Base-by-base conservation (phyloP, 1,140 invertebrate species). In the Diorhabda sublineata region DNA sequence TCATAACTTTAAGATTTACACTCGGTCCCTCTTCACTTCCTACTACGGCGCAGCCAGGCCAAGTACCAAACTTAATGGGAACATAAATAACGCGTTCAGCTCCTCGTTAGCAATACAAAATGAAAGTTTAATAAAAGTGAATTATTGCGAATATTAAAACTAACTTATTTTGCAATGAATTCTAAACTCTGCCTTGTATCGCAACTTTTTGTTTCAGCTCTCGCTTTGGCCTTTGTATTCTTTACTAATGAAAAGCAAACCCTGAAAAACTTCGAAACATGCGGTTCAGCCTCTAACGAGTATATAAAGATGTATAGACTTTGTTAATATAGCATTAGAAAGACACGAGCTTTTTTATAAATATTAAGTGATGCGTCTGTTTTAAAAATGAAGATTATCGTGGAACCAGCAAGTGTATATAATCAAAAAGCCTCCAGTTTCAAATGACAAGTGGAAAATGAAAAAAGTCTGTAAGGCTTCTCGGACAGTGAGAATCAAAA, bases 91-190 rank as follows among this genome's bases (percentile, higher is more conserved):
- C n/a, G n/a, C 47, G 47, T 52, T 52, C 47, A 52, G 47, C 47
- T 52, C 47, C 47, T 52, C 47, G 47, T 52, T 52, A 52, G 47
- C 47, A 52, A 52, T 52, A 52, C 47, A 52, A 52, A 52, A 52
- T 52, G 47, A 52, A 52, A 52, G 47, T 52, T 52, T 52, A 52
- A 52, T 52, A 52, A 52, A 52, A 52, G 47, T 52, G 47, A 52
- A 52, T 52, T 52, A 52, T 52, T 52, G 47, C 47, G 47, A 52
- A 52, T 52, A 52, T 52, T 52, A 52, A 52, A 52, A 52, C 47
- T 52, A 52, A 52, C 6, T 52, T 52, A 52, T 52, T n/a, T 52
- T n/a, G 47, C 6, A n/a, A 52, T 52, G 47, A 52, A 52, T 52
- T 52, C 47, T 52, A n/a, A 52, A 52, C 47, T 52, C 47, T 52